phyloP scores from a whole-genome alignment of 2,113 vertebrate genomes.

The Ornithorhynchus anatinus region DNA sequence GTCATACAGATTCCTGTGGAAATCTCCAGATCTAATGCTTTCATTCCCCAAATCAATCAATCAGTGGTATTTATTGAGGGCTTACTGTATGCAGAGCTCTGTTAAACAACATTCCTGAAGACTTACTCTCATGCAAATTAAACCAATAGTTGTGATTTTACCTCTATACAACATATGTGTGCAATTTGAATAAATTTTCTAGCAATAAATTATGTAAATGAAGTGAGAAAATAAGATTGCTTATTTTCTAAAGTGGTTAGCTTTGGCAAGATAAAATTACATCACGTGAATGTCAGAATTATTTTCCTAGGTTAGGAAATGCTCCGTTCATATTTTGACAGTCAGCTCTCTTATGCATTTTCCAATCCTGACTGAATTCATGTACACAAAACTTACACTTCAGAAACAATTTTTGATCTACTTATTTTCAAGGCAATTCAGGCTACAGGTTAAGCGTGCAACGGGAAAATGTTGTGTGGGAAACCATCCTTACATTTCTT shows the following conservation, averaged over 20 bases:
- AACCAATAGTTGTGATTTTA: no score
- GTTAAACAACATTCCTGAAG: no score
- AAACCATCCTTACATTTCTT: no score
- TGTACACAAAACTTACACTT: not conserved
- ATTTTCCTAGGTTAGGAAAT: not conserved
- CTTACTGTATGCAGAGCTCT: no score
- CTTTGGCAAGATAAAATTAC: not conserved
- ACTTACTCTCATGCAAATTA: no score
- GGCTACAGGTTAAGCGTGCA: no score
- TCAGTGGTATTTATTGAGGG: no score
- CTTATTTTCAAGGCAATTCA: not conserved
- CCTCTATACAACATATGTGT: not conserved
- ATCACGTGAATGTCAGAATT: not conserved
- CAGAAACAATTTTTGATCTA: not conserved
- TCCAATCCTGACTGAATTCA: not conserved
- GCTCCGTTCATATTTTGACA: not conserved
- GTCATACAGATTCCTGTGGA: no score
- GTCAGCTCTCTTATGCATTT: not conserved
- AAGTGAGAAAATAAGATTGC: not conserved
- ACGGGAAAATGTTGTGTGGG: no score
- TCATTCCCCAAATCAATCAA: not conserved
- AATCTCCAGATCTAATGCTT: not conserved
- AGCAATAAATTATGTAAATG: conserved; percentile 1
- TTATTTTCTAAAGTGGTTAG: not conserved
- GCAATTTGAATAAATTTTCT: not conserved